Evolutionary conservation across 1,140 invertebrate genomes (phyloP).

Genomic region (Microvelia longipes): DNA sequence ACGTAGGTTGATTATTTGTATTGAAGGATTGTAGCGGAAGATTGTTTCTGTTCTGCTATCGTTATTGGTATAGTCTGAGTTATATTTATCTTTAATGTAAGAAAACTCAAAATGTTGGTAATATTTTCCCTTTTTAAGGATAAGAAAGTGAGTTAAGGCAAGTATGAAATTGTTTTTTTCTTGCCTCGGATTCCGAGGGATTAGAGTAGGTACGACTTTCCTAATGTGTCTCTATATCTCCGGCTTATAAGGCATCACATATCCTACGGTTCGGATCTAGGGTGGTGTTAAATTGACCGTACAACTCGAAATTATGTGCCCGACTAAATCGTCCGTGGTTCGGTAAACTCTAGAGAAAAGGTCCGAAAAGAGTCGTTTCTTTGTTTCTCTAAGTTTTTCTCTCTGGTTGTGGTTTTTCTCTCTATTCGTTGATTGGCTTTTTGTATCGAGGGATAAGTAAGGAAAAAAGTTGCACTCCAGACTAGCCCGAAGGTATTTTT

Average conservation of each 20-base stretch:
- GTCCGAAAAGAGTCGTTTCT: background rate
- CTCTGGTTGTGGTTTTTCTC: background rate
- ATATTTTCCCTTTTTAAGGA: background rate
- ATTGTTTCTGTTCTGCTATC: too few species aligned
- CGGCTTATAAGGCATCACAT: background rate
- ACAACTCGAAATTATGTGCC: background rate
- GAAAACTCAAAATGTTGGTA: too few species aligned
- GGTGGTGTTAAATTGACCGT: background rate
- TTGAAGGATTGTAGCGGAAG: too few species aligned
- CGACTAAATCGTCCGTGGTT: background rate
- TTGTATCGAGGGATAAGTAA: background rate
- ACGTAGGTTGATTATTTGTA: too few species aligned
- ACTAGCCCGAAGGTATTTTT: background rate
- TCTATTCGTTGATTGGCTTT: background rate
- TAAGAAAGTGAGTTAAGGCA: background rate
- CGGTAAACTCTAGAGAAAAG: background rate
- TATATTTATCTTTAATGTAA: too few species aligned
- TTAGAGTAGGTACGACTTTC: background rate
- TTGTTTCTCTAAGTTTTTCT: background rate
- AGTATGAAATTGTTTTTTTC: background rate
- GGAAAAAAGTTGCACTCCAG: background rate
- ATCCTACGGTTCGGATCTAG: background rate
- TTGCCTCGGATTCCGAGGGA: background rate
- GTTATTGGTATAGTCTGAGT: too few species aligned
- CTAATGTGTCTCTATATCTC: background rate